phyloP scores from a whole-genome alignment of 2,113 vertebrate genomes.

The Acanthisitta chloris region DNA sequence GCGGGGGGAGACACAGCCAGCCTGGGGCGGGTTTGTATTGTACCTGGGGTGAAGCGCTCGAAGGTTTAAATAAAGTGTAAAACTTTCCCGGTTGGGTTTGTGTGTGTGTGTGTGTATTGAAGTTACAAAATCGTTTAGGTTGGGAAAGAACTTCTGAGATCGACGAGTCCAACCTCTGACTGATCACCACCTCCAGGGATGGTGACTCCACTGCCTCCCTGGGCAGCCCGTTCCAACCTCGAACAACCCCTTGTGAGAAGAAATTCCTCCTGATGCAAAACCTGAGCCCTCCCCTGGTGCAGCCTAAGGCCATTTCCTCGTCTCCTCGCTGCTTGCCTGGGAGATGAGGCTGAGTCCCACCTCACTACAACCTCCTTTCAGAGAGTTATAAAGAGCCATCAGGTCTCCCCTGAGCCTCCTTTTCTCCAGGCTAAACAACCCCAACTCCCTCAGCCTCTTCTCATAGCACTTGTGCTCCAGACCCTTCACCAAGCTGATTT shows the following conservation, averaged over 20 bases:
- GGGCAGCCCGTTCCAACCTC: neutral
- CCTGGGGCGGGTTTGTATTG: fast-evolving
- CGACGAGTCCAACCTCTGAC: neutral
- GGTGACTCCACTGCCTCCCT: neutral
- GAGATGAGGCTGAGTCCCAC: no score
- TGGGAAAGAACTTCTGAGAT: neutral
- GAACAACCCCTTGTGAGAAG: neutral
- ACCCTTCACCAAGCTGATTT: neutral
- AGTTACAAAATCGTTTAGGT: neutral
- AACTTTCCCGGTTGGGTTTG: neutral
- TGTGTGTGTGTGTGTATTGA: neutral
- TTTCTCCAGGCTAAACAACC: neutral
- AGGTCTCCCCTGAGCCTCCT: fast-evolving
- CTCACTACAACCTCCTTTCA: no score
- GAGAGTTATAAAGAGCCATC: fast-evolving
- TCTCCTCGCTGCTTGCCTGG: neutral
- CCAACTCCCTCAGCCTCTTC: no score
- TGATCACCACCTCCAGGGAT: neutral
- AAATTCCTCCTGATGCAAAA: neutral
- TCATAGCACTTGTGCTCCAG: neutral
- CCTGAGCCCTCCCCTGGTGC: no score
- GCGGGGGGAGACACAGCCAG: neutral
- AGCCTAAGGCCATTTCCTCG: neutral
- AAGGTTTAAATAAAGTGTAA: neutral
- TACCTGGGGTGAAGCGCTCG: fast-evolving